A percentile compares a stretch with the other conserved stretches of the same genome.
Conservation (phyloP, 2,113 vertebrate genomes). For the Dolichotis patagonum region DNA sequence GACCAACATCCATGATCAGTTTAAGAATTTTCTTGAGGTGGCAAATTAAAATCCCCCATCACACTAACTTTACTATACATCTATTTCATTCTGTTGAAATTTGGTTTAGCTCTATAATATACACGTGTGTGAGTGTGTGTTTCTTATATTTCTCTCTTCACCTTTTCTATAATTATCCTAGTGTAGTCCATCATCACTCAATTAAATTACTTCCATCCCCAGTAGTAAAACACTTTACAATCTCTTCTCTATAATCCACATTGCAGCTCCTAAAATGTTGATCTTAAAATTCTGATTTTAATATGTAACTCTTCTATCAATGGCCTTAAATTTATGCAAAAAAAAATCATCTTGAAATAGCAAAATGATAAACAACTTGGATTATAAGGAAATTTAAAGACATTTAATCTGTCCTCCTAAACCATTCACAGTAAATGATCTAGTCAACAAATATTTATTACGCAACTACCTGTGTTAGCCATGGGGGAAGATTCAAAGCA, state of each 20-base stretch:
- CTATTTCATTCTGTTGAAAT: conserved; percentile 10
- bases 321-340: neutral
- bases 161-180: neutral
- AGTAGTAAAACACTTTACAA: neutral
- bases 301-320: neutral
- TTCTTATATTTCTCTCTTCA: neutral
- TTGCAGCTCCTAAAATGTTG: neutral
- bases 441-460: neutral
- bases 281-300: conserved; percentile 22
- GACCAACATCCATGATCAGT: neutral
- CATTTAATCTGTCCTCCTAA: neutral
- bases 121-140: neutral
- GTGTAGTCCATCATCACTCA: neutral
- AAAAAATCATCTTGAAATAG: neutral
- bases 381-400: neutral
- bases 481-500: neutral
- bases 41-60: neutral
- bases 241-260: neutral
- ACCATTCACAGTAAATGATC: neutral
- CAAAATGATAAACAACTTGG: neutral
- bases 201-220: neutral
- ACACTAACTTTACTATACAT: neutral
- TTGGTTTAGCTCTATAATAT: neutral
- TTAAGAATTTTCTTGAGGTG: neutral
- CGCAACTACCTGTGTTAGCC: neutral